phyloP scores from a whole-genome alignment of 2,113 vertebrate species.

The Mola mola region DNA sequence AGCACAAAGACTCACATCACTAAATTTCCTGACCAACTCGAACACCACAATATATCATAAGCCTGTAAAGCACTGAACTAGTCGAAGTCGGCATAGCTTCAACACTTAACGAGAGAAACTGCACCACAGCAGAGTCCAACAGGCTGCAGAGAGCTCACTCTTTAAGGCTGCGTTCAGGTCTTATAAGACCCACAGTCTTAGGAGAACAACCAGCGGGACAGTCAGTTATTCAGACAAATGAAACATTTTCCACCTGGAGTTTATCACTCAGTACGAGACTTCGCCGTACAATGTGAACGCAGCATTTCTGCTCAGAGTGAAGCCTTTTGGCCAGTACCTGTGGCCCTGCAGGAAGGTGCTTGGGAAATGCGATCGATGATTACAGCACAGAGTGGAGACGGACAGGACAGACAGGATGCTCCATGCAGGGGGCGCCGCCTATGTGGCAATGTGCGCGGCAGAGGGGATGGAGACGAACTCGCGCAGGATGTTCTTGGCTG shows the following conservation, averaged over 20 bases:
- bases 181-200: background rate
- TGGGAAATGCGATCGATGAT: conserved; percentile 53
- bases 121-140: conserved; percentile 23
- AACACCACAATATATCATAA: conserved; percentile 44
- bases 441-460: conserved; percentile 93
- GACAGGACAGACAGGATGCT: background rate
- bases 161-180: conserved; percentile 58
- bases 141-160: conserved; percentile 31
- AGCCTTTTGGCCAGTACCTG: conserved; percentile 15
- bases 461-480: conserved; percentile 96
- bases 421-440: conserved; percentile 61
- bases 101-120: conserved; percentile 29
- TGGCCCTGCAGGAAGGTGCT: conserved; percentile 65
- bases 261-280: too few species aligned
- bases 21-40: conserved; percentile 52
- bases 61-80: conserved; percentile 52
- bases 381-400: conserved; percentile 67
- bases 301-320: conserved; percentile 17
- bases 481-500: conserved; percentile 97
- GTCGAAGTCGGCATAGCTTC: conserved; percentile 12
- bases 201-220: too few species aligned
- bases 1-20: conserved; percentile 19
- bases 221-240: too few species aligned
- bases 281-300: conserved; percentile 37
- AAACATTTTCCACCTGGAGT: too few species aligned